These are phyloP conservation scores for Girardinichthys multiradiatus DNA, from an alignment of 2,113 vertebrate genomes.

Conservation along the genomic window DNA sequence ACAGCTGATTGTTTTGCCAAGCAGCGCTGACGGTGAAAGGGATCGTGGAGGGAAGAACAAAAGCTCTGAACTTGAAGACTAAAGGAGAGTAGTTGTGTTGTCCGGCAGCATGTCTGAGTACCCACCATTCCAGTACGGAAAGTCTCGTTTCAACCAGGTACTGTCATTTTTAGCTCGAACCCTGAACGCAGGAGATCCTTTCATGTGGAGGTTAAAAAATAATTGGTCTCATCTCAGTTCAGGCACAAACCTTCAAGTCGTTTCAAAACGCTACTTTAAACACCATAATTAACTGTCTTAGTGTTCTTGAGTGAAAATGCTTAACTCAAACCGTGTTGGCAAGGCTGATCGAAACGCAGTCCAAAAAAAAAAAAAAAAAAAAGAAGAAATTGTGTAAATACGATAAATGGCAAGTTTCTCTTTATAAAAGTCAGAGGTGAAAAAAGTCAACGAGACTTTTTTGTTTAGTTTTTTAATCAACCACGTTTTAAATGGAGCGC, in stretches of 20 bases:
- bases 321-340: too few relatives aligned
- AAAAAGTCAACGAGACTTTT: not conserved
- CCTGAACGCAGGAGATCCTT: not conserved
- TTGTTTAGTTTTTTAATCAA: too few relatives aligned
- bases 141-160: constrained; percentile 91
- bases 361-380: too few relatives aligned
- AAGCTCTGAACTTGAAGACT: not conserved
- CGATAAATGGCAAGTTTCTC: too few relatives aligned
- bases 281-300: too few relatives aligned
- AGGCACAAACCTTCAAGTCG: too few relatives aligned
- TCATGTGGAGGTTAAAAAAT: not conserved
- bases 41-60: not conserved
- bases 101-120: constrained; percentile 78
- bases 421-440: too few relatives aligned
- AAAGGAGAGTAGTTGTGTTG: too few relatives aligned
- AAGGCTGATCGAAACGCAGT: too few relatives aligned
- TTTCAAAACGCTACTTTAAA: too few relatives aligned
- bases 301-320: too few relatives aligned
- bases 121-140: constrained; percentile 85
- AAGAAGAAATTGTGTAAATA: too few relatives aligned
- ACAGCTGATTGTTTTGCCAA: not conserved
- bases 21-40: not conserved
- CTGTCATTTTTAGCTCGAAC: not conserved
- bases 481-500: not conserved
- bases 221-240: not conserved